Percentiles rank a stretch among this genome's conserved stretches.
Evolutionary conservation across 2,113 vertebrate species (phyloP).

Genomic region (Sigmodon hispidus): DNA sequence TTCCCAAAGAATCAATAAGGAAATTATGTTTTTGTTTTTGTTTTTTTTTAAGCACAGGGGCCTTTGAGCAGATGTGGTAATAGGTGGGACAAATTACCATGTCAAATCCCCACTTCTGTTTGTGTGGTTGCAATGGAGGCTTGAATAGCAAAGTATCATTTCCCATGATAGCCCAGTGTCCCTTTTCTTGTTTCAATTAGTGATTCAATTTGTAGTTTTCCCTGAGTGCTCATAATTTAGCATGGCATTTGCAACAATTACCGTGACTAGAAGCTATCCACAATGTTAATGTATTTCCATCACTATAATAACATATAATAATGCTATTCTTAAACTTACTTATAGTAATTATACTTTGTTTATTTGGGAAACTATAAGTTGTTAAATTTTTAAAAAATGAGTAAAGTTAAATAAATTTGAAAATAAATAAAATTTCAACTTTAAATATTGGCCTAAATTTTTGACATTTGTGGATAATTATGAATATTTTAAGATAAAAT

Average conservation of each 20-base stretch:
- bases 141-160: neutral
- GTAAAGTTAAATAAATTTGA: neutral
- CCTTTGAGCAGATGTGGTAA: neutral
- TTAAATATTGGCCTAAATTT: neutral
- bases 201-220: neutral
- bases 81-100: neutral
- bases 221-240: conserved; percentile 45
- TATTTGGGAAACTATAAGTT: neutral
- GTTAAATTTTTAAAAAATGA: neutral
- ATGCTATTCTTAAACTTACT: conserved; percentile 7
- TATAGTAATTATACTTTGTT: conserved; percentile 43
- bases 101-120: neutral
- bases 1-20: neutral
- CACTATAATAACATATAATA: neutral
- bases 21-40: no score
- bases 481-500: neutral
- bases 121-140: neutral
- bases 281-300: neutral
- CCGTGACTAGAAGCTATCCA: neutral
- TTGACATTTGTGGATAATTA: neutral
- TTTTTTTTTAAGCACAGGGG: no score
- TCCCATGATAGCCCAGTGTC: neutral
- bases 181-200: conserved; percentile 29
- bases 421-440: conserved; percentile 10
- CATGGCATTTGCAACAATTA: conserved; percentile 14